Evolutionary conservation across 2,797 vertebrate genomes (phyloP).

Genomic region (Helicolenus hilgendorfi): DNA sequence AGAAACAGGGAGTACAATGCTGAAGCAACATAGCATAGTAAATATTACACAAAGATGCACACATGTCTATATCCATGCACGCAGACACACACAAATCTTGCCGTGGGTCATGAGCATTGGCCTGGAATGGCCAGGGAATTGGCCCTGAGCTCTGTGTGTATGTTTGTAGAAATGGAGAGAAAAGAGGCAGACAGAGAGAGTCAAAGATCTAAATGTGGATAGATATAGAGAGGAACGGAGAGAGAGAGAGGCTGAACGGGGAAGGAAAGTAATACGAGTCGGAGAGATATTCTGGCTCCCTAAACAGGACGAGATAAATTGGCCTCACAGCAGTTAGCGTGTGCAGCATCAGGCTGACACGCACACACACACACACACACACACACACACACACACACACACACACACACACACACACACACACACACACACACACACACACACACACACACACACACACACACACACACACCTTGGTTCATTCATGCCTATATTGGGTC

Average conservation of each 20-base stretch:
- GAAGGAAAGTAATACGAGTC: not conserved
- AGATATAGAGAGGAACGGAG: not conserved
- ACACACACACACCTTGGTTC: constrained; percentile 6
- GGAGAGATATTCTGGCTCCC: constrained; percentile 31
- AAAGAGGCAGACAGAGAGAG: constrained; percentile 14
- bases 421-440: constrained; percentile 9
- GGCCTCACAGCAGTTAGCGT: constrained; percentile 58
- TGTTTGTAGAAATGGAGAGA: not conserved
- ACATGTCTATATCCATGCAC: not conserved
- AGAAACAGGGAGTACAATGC: too few species aligned
- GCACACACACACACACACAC: constrained; percentile 9
- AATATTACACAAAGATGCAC: not conserved
- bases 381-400: constrained; percentile 12
- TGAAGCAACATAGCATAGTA: not conserved
- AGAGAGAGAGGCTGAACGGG: not conserved
- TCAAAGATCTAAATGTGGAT: constrained; percentile 20
- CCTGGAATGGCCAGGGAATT: constrained; percentile 4
- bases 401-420: not conserved
- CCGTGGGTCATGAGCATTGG: not conserved
- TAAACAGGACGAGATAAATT: constrained; percentile 49
- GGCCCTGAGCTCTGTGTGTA: not conserved
- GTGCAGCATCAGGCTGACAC: constrained; percentile 27
- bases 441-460: constrained; percentile 1
- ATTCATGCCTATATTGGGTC: constrained; percentile 39
- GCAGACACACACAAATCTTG: not conserved